Conservation (phyloP, 2,113 vertebrate species). For the rat (Rattus norvegicus) region DNA sequence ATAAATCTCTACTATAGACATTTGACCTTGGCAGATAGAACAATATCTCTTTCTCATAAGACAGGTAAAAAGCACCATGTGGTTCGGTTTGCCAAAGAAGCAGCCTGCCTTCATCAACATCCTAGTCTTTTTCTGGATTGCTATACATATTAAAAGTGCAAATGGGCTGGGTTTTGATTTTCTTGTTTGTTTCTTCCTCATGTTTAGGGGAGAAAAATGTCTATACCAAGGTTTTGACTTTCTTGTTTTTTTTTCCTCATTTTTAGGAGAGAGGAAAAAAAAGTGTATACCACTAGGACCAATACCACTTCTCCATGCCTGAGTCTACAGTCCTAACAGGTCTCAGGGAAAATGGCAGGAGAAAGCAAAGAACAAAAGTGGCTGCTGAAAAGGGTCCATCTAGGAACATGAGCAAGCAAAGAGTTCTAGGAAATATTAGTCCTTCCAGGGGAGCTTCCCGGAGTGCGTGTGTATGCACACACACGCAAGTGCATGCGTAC, state of each 20-base stretch:
- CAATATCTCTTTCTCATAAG: not conserved
- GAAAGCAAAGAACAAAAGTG: not conserved
- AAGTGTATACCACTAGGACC: too few relatives aligned
- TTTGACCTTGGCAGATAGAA: not conserved
- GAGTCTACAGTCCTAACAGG: not conserved
- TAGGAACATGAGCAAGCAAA: not conserved
- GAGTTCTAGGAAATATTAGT: not conserved
- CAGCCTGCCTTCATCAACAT: too few relatives aligned
- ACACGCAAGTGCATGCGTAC: too few relatives aligned
- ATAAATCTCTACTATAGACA: not conserved
- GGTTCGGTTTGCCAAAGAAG: not conserved
- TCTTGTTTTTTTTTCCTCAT: not conserved
- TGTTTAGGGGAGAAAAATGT: not conserved
- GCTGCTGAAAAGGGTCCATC: not conserved
- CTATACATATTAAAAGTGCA: not conserved
- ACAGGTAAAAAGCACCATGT: not conserved
- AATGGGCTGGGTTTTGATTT: not conserved
- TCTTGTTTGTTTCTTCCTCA: not conserved
- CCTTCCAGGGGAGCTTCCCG: too few relatives aligned
- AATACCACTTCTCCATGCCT: too few relatives aligned
- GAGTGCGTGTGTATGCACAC: not conserved
- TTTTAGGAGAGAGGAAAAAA: not conserved
- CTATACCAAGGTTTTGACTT: not conserved
- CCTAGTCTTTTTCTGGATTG: not conserved
- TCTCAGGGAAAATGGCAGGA: not conserved